Evolutionary conservation across 2,113 vertebrate species (phyloP).

Genomic region (Albula glossodonta): DNA sequence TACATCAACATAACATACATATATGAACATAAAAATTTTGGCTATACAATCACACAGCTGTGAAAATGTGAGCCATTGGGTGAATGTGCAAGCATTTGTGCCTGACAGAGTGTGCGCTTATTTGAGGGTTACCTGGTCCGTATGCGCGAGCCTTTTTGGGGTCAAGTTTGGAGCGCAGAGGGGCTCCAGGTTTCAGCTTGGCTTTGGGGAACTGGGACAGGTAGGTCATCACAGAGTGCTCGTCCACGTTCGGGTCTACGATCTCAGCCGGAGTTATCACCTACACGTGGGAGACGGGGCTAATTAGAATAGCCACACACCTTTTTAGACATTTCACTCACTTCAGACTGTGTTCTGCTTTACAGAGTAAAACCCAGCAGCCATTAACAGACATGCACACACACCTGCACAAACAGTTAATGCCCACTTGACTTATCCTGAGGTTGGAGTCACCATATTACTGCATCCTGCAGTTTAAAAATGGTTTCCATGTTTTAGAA

Average conservation of each 20-base stretch:
- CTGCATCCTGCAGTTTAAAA: no score
- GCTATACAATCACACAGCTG: no score
- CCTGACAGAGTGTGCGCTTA: not conserved
- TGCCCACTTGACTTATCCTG: no score
- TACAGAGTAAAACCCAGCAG: not conserved
- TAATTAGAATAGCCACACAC: not conserved
- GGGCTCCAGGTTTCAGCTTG: constrained; percentile 83
- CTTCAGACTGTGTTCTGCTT: not conserved
- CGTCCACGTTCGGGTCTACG: constrained; percentile 76
- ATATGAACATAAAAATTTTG: no score
- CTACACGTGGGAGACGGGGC: constrained; percentile 57
- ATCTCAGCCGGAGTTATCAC: constrained; percentile 82
- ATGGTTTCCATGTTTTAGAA: no score
- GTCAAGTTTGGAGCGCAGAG: constrained; percentile 82
- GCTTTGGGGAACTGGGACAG: constrained; percentile 86
- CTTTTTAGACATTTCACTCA: no score
- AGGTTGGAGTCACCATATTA: no score
- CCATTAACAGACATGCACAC: not conserved
- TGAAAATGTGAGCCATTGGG: no score
- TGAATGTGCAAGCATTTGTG: not conserved
- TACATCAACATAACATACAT: no score
- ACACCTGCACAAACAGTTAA: no score
- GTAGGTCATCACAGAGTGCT: constrained; percentile 80
- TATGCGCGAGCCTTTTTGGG: constrained; percentile 85
- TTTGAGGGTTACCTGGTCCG: constrained; percentile 68